Evolutionary conservation across 2,888 invertebrate genomes (phyloP), one percentile per base, ranked within the genome.

Genomic region (Tanaodytes sp.): DNA sequence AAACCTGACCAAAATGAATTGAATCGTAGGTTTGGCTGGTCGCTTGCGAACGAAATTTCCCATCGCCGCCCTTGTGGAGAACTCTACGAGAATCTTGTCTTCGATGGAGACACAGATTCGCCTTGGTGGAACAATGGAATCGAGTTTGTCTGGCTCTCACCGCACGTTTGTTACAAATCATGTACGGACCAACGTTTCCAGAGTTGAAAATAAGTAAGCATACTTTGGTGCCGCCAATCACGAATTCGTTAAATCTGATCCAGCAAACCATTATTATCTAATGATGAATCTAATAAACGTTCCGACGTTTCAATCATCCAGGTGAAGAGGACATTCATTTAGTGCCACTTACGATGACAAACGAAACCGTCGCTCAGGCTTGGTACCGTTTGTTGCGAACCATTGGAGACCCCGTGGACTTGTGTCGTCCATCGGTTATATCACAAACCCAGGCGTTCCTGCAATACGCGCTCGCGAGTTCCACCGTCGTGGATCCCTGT

Each of bases 351-450:
- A 92, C 92, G 49, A 97, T 97, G 93, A 90, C 91, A 39, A 91
- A 93, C 67, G 95, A 96, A 82, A 95, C 95, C 67, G 91, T 97
- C 33, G 93, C 95, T 62, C 98, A 98, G 87, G 93, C 94, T 78
- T 98, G 98, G 98, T 98, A 96, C 86, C 90, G 98, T 66, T 92
- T 98, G 80, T 87, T 98, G 66, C 95, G 97, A 80, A 94, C 95
- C 33, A 91, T 98, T 70, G 97, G 97, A 23, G 97, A 97, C 86
- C 98, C 98, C 0, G 96, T 95, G 0, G 95, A 96, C 77, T 87
- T 98, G 67, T 95, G 95, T 77, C 91, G 93, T 33, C 95, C 96
- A 0, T 92, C 93, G 76, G 88, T 93, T 71, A 92, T 90, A 70
- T 83, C 84, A 4, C 91, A 91, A 80, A 92, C 92, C 0, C 91